phyloP scores from a whole-genome alignment of 1,140 invertebrate genomes.

The Trichonephila clavata region DNA sequence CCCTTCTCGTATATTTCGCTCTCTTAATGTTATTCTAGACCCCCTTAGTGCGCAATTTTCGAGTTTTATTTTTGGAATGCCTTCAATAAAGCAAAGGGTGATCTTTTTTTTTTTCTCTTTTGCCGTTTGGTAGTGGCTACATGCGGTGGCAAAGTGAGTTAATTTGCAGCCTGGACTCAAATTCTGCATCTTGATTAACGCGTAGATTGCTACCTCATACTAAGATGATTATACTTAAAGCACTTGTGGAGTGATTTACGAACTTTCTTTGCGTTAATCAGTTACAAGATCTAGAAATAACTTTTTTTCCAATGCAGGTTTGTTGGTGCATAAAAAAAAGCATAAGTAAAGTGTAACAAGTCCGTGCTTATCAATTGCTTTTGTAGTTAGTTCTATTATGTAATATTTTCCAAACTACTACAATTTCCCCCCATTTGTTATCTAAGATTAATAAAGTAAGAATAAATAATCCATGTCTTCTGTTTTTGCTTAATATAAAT shows the following conservation, averaged over 20 bases:
- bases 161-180: slow-evolving; percentile 3
- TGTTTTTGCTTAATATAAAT: too few relatives aligned
- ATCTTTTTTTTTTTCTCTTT: slow-evolving; percentile 11
- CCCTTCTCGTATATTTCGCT: slow-evolving; percentile 33
- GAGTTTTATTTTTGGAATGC: slow-evolving; percentile 72
- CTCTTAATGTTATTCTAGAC: slow-evolving; percentile 62
- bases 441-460: too few relatives aligned
- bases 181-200: slow-evolving; percentile 44
- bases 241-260: slow-evolving; percentile 42
- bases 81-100: slow-evolving; percentile 42
- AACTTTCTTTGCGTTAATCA: slow-evolving; percentile 16
- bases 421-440: too few relatives aligned
- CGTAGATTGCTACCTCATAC: not conserved
- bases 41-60: slow-evolving; percentile 69
- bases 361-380: not conserved
- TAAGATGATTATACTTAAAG: not conserved
- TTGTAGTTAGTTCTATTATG: too few relatives aligned
- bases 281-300: not conserved
- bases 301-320: not conserved
- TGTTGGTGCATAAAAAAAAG: not conserved
- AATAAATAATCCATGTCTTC: too few relatives aligned
- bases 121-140: slow-evolving; percentile 16
- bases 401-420: too few relatives aligned
- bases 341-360: not conserved
- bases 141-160: slow-evolving; percentile 45